Conservation (phyloP, 2,797 vertebrate species). For the Eutrigla gurnardus region DNA sequence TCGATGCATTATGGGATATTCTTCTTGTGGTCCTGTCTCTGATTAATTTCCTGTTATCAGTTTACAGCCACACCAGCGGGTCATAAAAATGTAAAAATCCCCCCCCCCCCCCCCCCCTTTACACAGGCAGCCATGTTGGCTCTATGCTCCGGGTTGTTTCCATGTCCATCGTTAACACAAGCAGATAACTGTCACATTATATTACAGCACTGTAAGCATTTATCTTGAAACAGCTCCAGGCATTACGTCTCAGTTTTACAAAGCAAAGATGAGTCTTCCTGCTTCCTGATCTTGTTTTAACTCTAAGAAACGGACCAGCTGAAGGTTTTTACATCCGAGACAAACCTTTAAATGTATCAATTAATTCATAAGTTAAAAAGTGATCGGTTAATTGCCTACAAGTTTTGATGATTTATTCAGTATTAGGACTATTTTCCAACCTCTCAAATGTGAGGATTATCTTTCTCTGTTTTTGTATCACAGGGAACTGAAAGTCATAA, state of each 20-base stretch:
- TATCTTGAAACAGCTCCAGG: background rate
- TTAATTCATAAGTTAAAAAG: no score
- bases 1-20: background rate
- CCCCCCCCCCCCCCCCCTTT: background rate
- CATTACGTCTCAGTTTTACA: background rate
- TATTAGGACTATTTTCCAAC: background rate
- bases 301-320: background rate
- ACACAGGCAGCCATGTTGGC: constrained; percentile 1
- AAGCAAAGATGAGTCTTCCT: background rate
- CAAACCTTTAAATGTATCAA: no score
- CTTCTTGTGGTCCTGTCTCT: background rate
- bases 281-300: background rate
- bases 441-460: background rate
- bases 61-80: background rate
- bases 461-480: background rate
- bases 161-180: background rate
- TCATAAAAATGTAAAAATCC: background rate
- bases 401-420: background rate
- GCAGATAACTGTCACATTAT: background rate
- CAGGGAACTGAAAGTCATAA: background rate
- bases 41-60: background rate
- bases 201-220: background rate
- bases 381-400: background rate
- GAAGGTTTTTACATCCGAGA: background rate
- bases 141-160: background rate